Conservation (phyloP, 2,113 vertebrate genomes). For the Poeciliopsis retropinna region DNA sequence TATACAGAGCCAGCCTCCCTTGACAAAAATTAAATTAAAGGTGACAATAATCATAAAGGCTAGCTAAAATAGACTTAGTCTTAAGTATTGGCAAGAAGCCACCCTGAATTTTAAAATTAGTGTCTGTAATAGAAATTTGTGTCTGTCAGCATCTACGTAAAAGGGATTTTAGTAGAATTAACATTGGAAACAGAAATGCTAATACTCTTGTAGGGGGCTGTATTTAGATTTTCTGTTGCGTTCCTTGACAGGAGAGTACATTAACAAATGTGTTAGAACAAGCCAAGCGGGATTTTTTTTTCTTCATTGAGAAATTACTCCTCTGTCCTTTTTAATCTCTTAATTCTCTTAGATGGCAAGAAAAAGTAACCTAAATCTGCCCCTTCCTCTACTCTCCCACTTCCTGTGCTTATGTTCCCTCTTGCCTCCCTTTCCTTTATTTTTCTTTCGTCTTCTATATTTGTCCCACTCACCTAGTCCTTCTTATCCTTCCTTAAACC, state of each 20-base stretch:
- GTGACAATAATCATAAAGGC: no score
- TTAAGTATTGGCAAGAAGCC: neutral
- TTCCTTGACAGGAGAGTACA: conserved; percentile 14
- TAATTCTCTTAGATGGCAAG: conserved; percentile 46
- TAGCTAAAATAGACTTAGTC: no score
- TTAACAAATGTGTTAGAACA: conserved; percentile 30
- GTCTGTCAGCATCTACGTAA: neutral
- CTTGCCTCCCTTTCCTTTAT: conserved; percentile 31
- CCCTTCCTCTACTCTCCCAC: conserved; percentile 14
- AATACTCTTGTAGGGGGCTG: neutral
- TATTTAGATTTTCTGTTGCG: neutral
- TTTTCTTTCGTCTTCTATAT: conserved; percentile 23
- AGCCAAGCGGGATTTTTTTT: conserved; percentile 26
- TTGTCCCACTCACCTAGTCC: conserved; percentile 28
- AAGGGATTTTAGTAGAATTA: neutral
- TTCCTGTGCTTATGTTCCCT: conserved; percentile 24
- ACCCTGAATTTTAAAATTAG: neutral
- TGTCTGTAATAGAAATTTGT: neutral
- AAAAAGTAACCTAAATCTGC: conserved; percentile 29
- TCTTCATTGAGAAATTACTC: conserved; percentile 26
- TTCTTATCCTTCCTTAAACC: conserved; percentile 49
- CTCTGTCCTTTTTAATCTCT: conserved; percentile 52
- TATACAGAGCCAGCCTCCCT: no score
- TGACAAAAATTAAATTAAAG: no score
- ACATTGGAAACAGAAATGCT: neutral